Evolutionary conservation across 2,888 invertebrate genomes (phyloP), one percentile per base, ranked within the genome.

Genomic region (Drosophila cognata): DNA sequence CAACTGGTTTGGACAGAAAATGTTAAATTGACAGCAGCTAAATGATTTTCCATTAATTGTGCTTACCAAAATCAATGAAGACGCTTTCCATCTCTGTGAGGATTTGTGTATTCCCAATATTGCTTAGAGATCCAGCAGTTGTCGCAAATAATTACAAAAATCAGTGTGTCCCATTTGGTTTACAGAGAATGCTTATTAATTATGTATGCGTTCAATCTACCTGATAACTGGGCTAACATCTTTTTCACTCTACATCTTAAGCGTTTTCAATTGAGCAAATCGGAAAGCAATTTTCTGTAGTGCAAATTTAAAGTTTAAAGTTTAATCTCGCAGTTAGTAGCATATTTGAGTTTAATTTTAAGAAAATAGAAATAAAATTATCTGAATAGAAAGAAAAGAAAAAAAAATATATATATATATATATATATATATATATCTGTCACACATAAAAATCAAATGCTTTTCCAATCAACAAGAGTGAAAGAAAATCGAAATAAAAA

Each of bases 1-100:
- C 38, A 61, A 31, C 25, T 8, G 41, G 16, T 4, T n/a, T 21
- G 50, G 29, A 10, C 31, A 18, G 21, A 11, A 35, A 29, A 57
- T 67, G 59, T 57, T 66, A 29, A 67, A 60, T 71, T 57, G 71
- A 63, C 48, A 76, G 59, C 56, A 68, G 56, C 55, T 72, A 72
- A 72, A 72, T 75, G 58, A 76, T 64, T 68, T 51, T 48, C 21
- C 62, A 50, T 76, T 59, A 73, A 60, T 60, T 69, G 55, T 36
- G 18, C 28, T 67, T 53, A 31, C 21, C n/a, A 35, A 29, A 35
- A 16, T 29, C n/a, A 36, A 51, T 51, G 21, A 41, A 25, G 13
- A 7, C 0, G 2, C 2, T 1, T 50, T 33, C n/a, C 16, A 0
- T 1, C 7, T 10, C 7, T 5, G 5, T 43, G 11, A 5, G 11